Evolutionary conservation across 1,140 invertebrate species (phyloP).

Genomic region (Euwallacea similis): DNA sequence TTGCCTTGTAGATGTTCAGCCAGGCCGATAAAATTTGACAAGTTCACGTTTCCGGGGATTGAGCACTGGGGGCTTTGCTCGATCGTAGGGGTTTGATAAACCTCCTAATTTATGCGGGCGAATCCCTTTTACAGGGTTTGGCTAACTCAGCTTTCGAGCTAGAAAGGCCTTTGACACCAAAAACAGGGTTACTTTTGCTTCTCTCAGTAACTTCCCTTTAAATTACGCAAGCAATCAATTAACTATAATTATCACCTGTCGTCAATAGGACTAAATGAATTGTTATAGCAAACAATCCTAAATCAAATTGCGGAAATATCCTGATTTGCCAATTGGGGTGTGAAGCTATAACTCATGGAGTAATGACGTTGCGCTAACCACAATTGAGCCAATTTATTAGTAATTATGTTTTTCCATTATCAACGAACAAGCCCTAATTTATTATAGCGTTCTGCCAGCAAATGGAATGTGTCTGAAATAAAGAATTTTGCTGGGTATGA

Average conservation of each 20-base stretch:
- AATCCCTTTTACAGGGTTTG: constrained; percentile 2
- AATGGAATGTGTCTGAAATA: background rate
- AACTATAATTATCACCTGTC: constrained; percentile 2
- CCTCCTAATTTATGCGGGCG: constrained; percentile 13
- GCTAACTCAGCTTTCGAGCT: background rate
- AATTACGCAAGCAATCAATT: background rate
- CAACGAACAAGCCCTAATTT: too few relatives aligned
- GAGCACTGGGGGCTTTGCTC: background rate
- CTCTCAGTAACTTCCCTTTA: background rate
- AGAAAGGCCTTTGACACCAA: background rate
- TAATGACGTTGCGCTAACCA: constrained; percentile 1
- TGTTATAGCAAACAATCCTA: constrained; percentile 7
- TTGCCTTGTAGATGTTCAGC: constrained; percentile 13
- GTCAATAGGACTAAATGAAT: background rate
- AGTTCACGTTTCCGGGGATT: constrained; percentile 13
- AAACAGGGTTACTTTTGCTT: background rate
- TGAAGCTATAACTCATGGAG: background rate
- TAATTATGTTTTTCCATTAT: too few relatives aligned
- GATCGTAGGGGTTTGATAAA: constrained; percentile 9
- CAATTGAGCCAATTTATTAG: constrained; percentile 6
- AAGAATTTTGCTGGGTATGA: constrained; percentile 4
- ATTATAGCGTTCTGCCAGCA: too few relatives aligned
- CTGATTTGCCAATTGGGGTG: constrained; percentile 14
- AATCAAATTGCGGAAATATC: constrained; percentile 12
- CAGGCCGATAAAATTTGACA: constrained; percentile 16